Evolutionary conservation across 2,797 vertebrate species (phyloP).

Genomic region (Lagocephalus sceleratus): DNA sequence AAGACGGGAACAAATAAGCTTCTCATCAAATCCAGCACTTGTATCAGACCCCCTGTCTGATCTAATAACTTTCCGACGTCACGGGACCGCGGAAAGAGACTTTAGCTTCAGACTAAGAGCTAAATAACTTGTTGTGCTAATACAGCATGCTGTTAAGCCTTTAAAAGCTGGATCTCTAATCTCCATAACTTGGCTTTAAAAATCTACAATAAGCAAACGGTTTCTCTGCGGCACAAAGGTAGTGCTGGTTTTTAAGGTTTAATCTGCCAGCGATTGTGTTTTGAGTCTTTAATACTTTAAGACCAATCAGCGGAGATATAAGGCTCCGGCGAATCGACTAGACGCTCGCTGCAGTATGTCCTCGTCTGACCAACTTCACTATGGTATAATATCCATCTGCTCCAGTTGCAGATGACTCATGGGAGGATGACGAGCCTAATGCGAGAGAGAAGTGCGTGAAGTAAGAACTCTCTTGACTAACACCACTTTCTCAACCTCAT

Average conservation of each 20-base stretch:
- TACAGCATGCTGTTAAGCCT: conserved; percentile 43
- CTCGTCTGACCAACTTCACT: conserved; percentile 57
- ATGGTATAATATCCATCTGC: conserved; percentile 50
- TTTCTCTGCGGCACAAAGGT: conserved; percentile 26
- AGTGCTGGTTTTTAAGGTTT: conserved; percentile 37
- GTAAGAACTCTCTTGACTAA: conserved; percentile 43
- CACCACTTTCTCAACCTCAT: conserved; percentile 44
- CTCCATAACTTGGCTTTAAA: conserved; percentile 43
- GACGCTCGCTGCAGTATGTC: conserved; percentile 45
- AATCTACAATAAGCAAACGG: conserved; percentile 40
- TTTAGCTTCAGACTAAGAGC: conserved; percentile 27
- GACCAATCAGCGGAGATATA: conserved; percentile 44
- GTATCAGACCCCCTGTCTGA: no score
- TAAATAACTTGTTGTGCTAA: conserved; percentile 58
- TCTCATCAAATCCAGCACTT: background rate
- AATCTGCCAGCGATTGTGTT: conserved; percentile 33
- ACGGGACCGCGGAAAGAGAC: conserved; percentile 15
- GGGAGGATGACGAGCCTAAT: conserved; percentile 39
- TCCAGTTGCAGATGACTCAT: conserved; percentile 58
- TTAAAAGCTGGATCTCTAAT: conserved; percentile 52
- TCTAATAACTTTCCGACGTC: conserved; percentile 25
- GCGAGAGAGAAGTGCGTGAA: conserved; percentile 25
- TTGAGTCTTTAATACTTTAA: conserved; percentile 41
- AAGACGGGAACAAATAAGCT: background rate
- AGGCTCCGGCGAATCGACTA: conserved; percentile 42